Percentiles rank a stretch among this genome's conserved stretches.
Evolutionary conservation across 2,797 vertebrate genomes (phyloP).

Genomic region (Scolopax bukidnonensis): DNA sequence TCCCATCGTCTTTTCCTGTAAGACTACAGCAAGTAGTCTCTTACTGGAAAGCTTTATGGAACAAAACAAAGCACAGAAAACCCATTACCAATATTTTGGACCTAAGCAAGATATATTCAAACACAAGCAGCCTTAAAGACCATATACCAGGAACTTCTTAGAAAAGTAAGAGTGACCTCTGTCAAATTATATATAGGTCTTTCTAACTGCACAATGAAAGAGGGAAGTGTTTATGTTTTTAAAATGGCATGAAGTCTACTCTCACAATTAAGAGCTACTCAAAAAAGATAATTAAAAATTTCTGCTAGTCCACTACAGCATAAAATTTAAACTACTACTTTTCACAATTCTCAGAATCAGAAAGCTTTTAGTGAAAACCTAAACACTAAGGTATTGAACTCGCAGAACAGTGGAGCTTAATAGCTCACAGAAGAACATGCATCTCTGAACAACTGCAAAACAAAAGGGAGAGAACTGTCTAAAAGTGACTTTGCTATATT

Average conservation of each 20-base stretch:
- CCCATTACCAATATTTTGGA: not conserved
- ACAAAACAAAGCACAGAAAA: not conserved
- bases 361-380: not conserved
- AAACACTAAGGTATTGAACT: not conserved
- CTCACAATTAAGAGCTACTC: not conserved
- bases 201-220: not conserved
- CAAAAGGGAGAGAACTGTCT: not conserved
- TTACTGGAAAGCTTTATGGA: not conserved
- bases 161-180: not conserved
- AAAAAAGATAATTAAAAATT: not conserved
- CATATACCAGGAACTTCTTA: not conserved
- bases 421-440: not conserved
- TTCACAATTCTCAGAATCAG: not conserved
- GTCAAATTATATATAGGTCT: not conserved
- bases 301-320: not conserved
- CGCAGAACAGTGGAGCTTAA: not conserved
- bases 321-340: not conserved
- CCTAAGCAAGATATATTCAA: not conserved
- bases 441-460: not conserved
- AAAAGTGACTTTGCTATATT: slow-evolving; percentile 73
- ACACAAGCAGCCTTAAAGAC: not conserved
- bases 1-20: not conserved
- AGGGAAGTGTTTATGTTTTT: not conserved
- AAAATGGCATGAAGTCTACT: not conserved
- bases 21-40: not conserved